Percentiles rank a stretch among this genome's conserved stretches.
Evolutionary conservation across 2,113 vertebrate genomes (phyloP).

Genomic region (Illadopsis cleaveri): DNA sequence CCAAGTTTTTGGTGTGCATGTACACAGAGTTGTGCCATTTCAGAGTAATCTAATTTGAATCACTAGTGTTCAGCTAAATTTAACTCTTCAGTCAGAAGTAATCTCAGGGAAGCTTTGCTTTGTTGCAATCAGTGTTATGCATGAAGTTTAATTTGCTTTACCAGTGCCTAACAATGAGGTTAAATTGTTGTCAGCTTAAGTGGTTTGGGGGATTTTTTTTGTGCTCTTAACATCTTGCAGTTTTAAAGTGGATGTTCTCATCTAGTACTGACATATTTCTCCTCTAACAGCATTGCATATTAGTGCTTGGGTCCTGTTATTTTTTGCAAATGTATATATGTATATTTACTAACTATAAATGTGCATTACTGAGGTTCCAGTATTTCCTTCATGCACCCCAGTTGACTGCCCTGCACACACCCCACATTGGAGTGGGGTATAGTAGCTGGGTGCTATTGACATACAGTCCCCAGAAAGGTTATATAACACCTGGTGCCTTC

Average conservation of each 20-base stretch:
- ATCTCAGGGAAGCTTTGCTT: not conserved
- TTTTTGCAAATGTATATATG: not conserved
- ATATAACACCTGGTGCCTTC: not conserved
- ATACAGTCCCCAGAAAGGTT: not conserved
- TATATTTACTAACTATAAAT: not conserved
- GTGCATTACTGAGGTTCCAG: not conserved
- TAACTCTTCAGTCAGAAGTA: not conserved
- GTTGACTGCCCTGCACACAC: not conserved
- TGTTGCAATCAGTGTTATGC: not conserved
- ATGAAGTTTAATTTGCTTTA: not conserved
- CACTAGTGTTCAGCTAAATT: not conserved
- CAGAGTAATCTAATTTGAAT: not conserved
- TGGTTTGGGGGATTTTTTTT: not conserved
- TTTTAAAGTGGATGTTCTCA: not conserved
- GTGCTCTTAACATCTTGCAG: not conserved
- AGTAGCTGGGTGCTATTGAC: not conserved
- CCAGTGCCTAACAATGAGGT: not conserved
- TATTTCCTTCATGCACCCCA: not conserved
- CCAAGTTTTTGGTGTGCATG: not conserved
- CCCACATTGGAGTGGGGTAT: fast-evolving
- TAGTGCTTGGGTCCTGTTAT: not conserved
- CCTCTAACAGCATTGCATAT: not conserved
- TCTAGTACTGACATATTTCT: not conserved
- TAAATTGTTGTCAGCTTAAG: not conserved
- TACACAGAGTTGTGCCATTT: not conserved